A percentile compares a stretch with the other conserved stretches of the same genome.
Evolutionary conservation across 2,888 invertebrate genomes (phyloP).

Genomic region (Ceramica pisi): DNA sequence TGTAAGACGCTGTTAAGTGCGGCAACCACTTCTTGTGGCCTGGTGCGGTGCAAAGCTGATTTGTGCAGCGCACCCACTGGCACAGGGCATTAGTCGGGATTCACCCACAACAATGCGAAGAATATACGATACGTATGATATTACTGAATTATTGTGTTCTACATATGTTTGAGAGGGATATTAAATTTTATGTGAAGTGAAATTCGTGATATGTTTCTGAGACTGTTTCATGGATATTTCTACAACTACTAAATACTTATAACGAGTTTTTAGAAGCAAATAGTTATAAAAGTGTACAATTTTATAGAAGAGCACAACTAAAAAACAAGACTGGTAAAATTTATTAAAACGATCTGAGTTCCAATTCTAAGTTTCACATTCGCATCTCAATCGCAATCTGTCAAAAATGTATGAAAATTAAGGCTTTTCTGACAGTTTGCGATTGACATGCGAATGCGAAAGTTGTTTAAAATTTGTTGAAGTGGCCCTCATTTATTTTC

Average conservation of each 20-base stretch:
- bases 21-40: slow-evolving; percentile 40
- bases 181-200: neutral
- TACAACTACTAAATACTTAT: neutral
- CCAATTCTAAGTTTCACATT: no score
- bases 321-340: neutral
- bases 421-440: no score
- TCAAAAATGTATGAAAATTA: no score
- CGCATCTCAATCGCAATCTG: no score
- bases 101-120: slow-evolving; percentile 19
- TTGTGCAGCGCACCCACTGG: slow-evolving; percentile 13
- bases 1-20: slow-evolving; percentile 32
- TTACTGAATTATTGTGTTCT: neutral
- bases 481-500: neutral
- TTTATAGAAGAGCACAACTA: neutral
- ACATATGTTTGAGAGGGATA: neutral
- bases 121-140: slow-evolving; percentile 1
- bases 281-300: neutral
- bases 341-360: neutral
- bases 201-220: neutral
- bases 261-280: no score
- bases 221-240: neutral
- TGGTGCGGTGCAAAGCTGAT: slow-evolving; percentile 41
- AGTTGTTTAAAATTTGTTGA: no score
- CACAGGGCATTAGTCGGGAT: slow-evolving; percentile 29
- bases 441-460: no score